phyloP scores from a whole-genome alignment of 2,797 vertebrate genomes.

The Tamandua tetradactyla region DNA sequence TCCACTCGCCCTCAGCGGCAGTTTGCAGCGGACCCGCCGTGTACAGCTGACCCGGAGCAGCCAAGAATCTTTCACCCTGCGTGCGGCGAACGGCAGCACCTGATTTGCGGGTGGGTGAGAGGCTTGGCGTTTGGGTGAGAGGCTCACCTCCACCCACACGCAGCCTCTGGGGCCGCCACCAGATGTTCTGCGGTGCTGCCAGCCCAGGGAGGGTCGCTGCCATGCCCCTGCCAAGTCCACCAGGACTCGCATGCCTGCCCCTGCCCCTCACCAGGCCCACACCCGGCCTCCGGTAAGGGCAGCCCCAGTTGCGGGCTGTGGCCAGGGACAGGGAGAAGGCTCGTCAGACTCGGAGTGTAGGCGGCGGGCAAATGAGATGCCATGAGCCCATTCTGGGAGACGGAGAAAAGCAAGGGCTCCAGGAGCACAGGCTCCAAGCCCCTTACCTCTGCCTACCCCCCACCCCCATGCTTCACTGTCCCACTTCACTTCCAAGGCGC shows the following conservation, averaged over 20 bases:
- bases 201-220: accelerated
- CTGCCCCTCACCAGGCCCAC: not conserved
- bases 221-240: not conserved
- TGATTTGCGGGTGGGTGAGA: not conserved
- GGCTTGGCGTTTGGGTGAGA: not conserved
- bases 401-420: accelerated
- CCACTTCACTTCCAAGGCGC: not conserved
- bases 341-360: not conserved
- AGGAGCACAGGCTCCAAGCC: not conserved
- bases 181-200: not conserved
- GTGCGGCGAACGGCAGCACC: not conserved
- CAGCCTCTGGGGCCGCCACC: not conserved
- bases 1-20: not conserved
- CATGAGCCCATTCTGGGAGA: not conserved
- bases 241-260: not conserved
- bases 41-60: accelerated
- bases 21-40: not conserved
- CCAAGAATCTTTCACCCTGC: not conserved
- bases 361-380: accelerated
- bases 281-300: accelerated
- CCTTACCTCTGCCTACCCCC: not conserved
- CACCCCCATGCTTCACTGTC: accelerated
- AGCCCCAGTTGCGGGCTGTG: accelerated
- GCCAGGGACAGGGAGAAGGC: too few relatives aligned
- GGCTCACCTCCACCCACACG: not conserved